A percentile compares a stretch with the other conserved stretches of the same genome.
phyloP scores from a whole-genome alignment of 2,888 invertebrate species.

The Celastrina argiolus region DNA sequence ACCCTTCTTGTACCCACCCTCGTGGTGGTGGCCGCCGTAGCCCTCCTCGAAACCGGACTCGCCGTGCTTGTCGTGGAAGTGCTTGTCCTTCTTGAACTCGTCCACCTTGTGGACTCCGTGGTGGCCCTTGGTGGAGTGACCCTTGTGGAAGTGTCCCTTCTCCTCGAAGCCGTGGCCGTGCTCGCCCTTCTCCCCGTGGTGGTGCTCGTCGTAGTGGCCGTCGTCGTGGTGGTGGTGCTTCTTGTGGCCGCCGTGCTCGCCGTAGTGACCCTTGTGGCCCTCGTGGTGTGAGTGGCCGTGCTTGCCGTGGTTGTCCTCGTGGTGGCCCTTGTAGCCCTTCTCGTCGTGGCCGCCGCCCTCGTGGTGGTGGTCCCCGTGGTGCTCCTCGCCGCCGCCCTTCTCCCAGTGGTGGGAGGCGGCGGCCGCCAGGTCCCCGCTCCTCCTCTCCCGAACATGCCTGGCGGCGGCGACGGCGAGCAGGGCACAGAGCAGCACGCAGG shows the following conservation, averaged over 20 bases:
- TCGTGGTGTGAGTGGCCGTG: constrained; percentile 85
- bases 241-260: constrained; percentile 80
- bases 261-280: constrained; percentile 78
- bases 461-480: constrained; percentile 61
- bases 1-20: constrained; percentile 87
- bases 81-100: constrained; percentile 91
- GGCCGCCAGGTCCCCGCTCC: constrained; percentile 68
- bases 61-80: constrained; percentile 91
- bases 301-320: constrained; percentile 81
- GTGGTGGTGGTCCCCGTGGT: constrained; percentile 79
- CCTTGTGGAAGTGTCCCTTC: constrained; percentile 86
- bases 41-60: constrained; percentile 88
- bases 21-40: constrained; percentile 86
- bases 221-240: constrained; percentile 81
- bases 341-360: constrained; percentile 82
- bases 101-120: constrained; percentile 90
- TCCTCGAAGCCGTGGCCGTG: constrained; percentile 76
- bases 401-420: constrained; percentile 72
- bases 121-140: constrained; percentile 90
- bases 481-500: constrained; percentile 54
- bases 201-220: constrained; percentile 80
- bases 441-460: constrained; percentile 67
- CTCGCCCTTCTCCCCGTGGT: constrained; percentile 81
- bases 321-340: constrained; percentile 83
- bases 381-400: constrained; percentile 80